A percentile compares a stretch with the other conserved stretches of the same genome.
phyloP scores from a whole-genome alignment of 2,113 vertebrate species.

The Lipotes vexillifer region DNA sequence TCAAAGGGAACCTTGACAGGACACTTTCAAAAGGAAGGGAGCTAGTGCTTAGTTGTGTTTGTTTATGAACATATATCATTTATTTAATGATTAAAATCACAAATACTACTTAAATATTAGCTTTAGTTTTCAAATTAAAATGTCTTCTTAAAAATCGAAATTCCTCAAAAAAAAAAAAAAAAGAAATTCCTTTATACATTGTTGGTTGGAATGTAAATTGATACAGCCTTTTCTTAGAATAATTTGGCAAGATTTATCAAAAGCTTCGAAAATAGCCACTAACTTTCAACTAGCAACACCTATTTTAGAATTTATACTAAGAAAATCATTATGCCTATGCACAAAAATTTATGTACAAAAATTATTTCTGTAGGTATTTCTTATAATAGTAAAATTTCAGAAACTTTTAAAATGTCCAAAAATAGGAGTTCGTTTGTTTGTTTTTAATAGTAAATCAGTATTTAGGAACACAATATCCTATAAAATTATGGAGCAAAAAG shows the following conservation, averaged over 20 bases:
- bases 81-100: neutral
- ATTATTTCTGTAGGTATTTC: neutral
- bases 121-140: constrained; percentile 16
- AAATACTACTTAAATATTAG: neutral
- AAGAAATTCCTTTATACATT: neutral
- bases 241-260: constrained; percentile 8
- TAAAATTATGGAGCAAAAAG: neutral
- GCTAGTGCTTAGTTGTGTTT: neutral
- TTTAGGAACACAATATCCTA: neutral
- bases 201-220: neutral
- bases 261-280: neutral
- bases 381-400: neutral
- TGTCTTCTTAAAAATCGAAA: neutral
- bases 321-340: neutral
- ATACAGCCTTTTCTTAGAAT: neutral
- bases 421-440: neutral
- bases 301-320: neutral
- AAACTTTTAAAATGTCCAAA: neutral
- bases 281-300: neutral
- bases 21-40: neutral
- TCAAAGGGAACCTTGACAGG: neutral
- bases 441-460: neutral
- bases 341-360: neutral
- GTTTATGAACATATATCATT: neutral
- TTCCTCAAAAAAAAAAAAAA: too few species aligned